Base-by-base conservation (phyloP, 2,888 invertebrate species). In the Strigamia crassipes region DNA sequence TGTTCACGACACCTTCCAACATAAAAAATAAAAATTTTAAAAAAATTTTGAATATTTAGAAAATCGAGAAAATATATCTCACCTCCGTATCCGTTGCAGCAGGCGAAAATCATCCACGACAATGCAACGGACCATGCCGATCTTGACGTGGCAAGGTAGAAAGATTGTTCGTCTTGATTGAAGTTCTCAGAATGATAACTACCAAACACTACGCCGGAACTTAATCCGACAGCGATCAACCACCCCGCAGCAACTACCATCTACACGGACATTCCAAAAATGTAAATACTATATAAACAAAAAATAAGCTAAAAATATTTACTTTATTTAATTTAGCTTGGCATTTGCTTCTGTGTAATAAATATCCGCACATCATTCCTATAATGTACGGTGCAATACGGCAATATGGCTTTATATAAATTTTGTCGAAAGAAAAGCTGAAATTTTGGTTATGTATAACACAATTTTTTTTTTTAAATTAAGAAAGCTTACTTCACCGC, bases 321-420 rank as follows among this genome's bases (percentile, higher is more conserved):
- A 79, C 56, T 84, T 89, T 89, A 0, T 92, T 90, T 15, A 93
- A 87, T 84, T 88, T 90, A 31, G 93, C 89, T 84, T 92, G 91
- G 84, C 91, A 91, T 86, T 92, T 92, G 3, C 92, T 91, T 86
- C 90, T 92, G 87, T 92, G 92, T 46, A 94, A 88, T 82, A 92
- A 90, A 89, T 93, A 94, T 0, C 94, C 94, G 9, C 93, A 91
- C 46, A 91, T 88, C 90, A 94, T 94, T 83, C 94, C 94, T 80
- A 94, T 89, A 86, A 94, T 91, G 87, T 94, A 94, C 12, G 94
- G 92, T 10, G 94, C 94, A 34, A 94, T 92, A 85, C 94, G 90
- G 83, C 93, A 91, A 94, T 94, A 94, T 10, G 94, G 94, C 86
- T 94, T 94, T 88, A 94, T 94, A 87, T 94, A 94, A 9, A 94